Evolutionary conservation across 2,797 vertebrate genomes (phyloP).

Genomic region (Melanotaenia nigrans): DNA sequence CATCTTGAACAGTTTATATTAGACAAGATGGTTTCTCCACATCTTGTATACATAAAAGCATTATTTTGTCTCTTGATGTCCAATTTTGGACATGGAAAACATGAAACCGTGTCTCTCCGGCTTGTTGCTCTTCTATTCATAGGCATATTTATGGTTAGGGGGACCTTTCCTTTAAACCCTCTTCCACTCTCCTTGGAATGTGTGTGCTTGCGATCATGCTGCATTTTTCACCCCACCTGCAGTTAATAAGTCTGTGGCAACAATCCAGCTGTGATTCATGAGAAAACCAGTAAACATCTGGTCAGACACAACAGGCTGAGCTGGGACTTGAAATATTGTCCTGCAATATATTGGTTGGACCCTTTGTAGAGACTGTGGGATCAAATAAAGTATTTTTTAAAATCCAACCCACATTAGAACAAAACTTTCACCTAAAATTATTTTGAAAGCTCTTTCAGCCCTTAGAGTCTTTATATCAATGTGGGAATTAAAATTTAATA

Average conservation of each 20-base stretch:
- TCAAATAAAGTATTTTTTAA: constrained; percentile 13
- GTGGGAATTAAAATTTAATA: not conserved
- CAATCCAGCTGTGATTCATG: constrained; percentile 54
- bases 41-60: constrained; percentile 47
- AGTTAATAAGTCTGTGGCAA: constrained; percentile 47
- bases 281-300: constrained; percentile 52
- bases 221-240: constrained; percentile 57
- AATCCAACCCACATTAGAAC: not conserved
- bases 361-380: constrained; percentile 10
- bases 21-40: constrained; percentile 15
- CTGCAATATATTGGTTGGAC: not conserved
- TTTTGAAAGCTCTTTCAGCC: not conserved
- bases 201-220: constrained; percentile 28
- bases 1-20: constrained; percentile 48
- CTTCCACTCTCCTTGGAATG: constrained; percentile 12
- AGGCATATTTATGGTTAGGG: constrained; percentile 48
- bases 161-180: constrained; percentile 5
- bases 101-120: constrained; percentile 14
- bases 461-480: constrained; percentile 2
- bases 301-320: constrained; percentile 51
- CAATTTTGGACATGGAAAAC: constrained; percentile 52
- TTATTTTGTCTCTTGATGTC: constrained; percentile 32
- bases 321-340: constrained; percentile 7
- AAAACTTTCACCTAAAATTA: constrained; percentile 21
- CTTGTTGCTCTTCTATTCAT: constrained; percentile 35